Evolutionary conservation across 2,113 vertebrate species (phyloP), one percentile per base, ranked within the genome.

Genomic region (Chroicocephalus ridibundus): DNA sequence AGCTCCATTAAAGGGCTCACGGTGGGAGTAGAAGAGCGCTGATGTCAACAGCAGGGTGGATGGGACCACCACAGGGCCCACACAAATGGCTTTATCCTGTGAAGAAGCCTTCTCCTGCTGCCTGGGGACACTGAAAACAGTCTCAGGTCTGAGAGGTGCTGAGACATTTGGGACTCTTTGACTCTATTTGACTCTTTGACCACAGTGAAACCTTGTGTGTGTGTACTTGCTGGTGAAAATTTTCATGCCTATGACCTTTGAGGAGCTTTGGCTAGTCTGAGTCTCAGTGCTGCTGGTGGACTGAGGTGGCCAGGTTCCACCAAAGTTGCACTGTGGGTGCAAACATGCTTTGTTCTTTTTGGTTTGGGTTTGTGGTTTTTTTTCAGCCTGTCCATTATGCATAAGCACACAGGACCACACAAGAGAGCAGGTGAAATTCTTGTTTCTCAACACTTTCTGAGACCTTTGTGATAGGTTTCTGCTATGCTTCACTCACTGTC

Each of bases 221-320:
- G 3, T 16, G 5, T 66, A 11, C 38, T 82, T 71, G 9, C 16
- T 42, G 20, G 26, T 61, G 85, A 85, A 76, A 38, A 64, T 44
- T 21, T 32, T 34, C 8, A 36, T 85, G 62, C 47, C 27, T 76
- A 0, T 52, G 38, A 60, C 32, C 40, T 71, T 61, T 60, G 44
- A 92, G 31, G 27, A 82, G n/a, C 57, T 79, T 82, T 26, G n/a
- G 13, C 22, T 60, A 6, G 10, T n/a, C 17, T 19, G 7, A 47
- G 8, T 64, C 54, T 92, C 65, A 64, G 0, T 36, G 32, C 25
- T 5, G 3, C 8, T 0, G 0, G 3, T 16, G 52, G 42, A 60
- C 27, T 22, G 19, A 70, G 13, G 52, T 66, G 78, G n/a, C 12
- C 65, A 47, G 20, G 32, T 84, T 78, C n/a, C 31, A 64, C 31